These are phyloP conservation scores for Frankliniella intonsa DNA, from an alignment of 2,888 invertebrate species.

Conservation along the genomic window DNA sequence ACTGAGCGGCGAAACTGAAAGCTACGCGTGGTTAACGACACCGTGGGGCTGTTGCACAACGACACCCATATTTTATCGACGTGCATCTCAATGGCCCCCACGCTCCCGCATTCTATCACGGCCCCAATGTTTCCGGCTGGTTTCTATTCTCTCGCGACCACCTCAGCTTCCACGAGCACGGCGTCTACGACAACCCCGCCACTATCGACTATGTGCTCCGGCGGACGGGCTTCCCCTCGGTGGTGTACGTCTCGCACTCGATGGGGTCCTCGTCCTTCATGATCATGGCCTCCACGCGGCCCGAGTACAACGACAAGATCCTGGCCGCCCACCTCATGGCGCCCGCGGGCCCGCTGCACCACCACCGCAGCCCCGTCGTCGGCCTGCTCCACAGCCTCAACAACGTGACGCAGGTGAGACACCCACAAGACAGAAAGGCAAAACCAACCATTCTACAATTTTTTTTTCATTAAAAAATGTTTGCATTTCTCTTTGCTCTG, in stretches of 20 bases:
- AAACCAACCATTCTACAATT: too few relatives aligned
- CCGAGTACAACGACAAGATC: neutral
- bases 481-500: too few relatives aligned
- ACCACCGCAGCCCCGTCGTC: neutral
- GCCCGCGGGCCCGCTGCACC: neutral
- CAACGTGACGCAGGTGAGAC: neutral
- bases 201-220: neutral
- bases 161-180: slow-evolving; percentile 3
- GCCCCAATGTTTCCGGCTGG: neutral
- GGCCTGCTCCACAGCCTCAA: neutral
- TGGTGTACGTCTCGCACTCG: neutral
- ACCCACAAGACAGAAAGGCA: too few relatives aligned
- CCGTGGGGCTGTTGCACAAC: too few relatives aligned
- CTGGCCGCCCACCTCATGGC: neutral
- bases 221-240: neutral
- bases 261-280: neutral
- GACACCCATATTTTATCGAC: neutral
- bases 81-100: neutral
- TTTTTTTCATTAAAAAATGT: too few relatives aligned
- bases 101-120: neutral
- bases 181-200: slow-evolving; percentile 3
- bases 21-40: too few relatives aligned
- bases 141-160: neutral
- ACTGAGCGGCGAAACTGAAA: too few relatives aligned
- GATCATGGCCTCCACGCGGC: neutral